phyloP scores from a whole-genome alignment of 2,888 invertebrate species.

The Tetropium fuscum region DNA sequence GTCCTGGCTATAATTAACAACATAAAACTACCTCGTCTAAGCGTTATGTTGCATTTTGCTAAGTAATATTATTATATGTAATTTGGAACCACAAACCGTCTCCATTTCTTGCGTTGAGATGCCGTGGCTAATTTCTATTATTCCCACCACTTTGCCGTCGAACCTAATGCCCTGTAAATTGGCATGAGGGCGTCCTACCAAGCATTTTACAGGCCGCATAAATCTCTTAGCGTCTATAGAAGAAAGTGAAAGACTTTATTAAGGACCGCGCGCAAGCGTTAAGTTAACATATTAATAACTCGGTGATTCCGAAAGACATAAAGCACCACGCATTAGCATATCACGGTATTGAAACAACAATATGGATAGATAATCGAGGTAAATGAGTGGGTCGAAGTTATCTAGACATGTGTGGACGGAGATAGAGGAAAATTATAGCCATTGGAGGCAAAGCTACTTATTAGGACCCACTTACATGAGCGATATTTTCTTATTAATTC shows the following conservation, averaged over 20 bases:
- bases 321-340: slow-evolving; percentile 30
- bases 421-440: slow-evolving; percentile 64
- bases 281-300: slow-evolving; percentile 32
- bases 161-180: too few species aligned
- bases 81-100: not conserved
- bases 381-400: slow-evolving; percentile 59
- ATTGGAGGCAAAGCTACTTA: slow-evolving; percentile 63
- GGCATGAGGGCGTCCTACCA: too few species aligned
- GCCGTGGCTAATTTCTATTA: slow-evolving; percentile 4
- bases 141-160: not conserved
- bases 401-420: slow-evolving; percentile 60
- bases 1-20: not conserved
- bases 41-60: not conserved
- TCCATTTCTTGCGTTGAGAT: not conserved
- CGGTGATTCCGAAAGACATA: slow-evolving; percentile 26
- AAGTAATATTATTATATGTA: slow-evolving; percentile 6
- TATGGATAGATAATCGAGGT: slow-evolving; percentile 58
- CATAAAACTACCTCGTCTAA: not conserved
- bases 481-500: slow-evolving; percentile 60
- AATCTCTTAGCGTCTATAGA: not conserved
- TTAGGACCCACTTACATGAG: slow-evolving; percentile 61
- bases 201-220: not conserved
- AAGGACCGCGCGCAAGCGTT: not conserved
- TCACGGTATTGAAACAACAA: slow-evolving; percentile 35
- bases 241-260: not conserved